Base-by-base conservation (phyloP, 2,797 vertebrate genomes). In the Cossypha caffra region DNA sequence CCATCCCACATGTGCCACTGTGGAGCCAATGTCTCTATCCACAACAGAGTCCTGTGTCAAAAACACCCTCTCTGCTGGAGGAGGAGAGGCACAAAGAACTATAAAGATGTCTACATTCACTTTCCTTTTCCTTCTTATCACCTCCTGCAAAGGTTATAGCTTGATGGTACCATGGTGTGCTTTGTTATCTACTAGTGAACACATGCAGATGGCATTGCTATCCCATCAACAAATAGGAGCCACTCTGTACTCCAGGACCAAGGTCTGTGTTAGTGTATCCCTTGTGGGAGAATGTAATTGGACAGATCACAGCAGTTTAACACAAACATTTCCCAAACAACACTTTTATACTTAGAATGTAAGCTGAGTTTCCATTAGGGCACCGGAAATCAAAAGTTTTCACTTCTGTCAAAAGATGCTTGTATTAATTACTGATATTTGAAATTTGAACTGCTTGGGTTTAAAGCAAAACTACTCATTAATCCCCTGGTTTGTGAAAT, bases 161-260 rank as follows among this genome's bases (percentile, higher is more conserved):
- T 76, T 55, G 29, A 47, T 62, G 19, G 19, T 9, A 16, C 3
- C 1, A 1, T 8, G 16, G 2, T 11, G 18, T 43, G 6, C 10
- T 51, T 66, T 64, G 7, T 45, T 43, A 31, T 3, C 8, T 3
- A 26, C 28, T 25, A 51, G 15, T 20, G 21, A 54, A 51, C 48
- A 90, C 86, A 37, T 13, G 11, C 31, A 48, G 73, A 18, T 63
- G 37, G 9, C 12, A 45, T 19, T 84, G 10, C 9, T 47, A 10
- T 11, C 5, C 55, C 62, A 33, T 25, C 38, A 61, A 38, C 24
- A 59, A 58, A 29, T 20, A 50, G 1, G 7, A 78, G 35, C 14
- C 17, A 13, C 14, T 63, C 24, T 37, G 9, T 23, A 17, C 21
- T 67, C 23, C 64, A 71, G 29, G 23, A 58, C 31, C 64, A 57